Evolutionary conservation across 2,888 invertebrate genomes (phyloP).

Genomic region (Stenodema calcarata): DNA sequence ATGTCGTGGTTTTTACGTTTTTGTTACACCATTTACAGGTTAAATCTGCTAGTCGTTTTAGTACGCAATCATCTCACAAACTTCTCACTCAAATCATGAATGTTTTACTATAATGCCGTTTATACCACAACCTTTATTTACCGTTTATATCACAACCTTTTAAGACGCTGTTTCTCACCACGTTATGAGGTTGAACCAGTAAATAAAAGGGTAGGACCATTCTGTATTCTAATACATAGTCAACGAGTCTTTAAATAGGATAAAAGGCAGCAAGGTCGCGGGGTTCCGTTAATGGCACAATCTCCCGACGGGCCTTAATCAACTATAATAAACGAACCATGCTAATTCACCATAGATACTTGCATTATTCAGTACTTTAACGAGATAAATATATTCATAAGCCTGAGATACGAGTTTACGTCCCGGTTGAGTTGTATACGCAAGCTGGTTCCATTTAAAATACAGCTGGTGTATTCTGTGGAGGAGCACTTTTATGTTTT

Average conservation of each 20-base stretch:
- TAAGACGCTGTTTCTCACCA: no score
- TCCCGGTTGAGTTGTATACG: neutral
- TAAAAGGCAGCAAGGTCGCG: neutral
- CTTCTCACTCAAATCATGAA: no score
- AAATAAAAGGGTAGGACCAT: neutral
- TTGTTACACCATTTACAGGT: no score
- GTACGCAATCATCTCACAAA: no score
- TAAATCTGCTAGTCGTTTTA: no score
- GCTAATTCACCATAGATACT: neutral
- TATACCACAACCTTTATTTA: no score
- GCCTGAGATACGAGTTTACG: neutral
- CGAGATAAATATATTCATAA: constrained; percentile 2
- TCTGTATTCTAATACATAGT: neutral
- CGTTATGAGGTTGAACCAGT: neutral
- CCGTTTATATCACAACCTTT: no score
- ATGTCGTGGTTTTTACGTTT: no score
- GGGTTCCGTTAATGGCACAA: neutral
- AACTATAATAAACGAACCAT: neutral
- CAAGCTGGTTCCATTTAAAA: neutral
- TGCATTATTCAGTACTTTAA: neutral
- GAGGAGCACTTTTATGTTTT: no score
- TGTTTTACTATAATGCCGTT: no score
- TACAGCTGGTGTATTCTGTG: no score
- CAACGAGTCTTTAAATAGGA: neutral
- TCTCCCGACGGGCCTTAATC: neutral